These are phyloP conservation scores for Xestia ashworthii DNA, from an alignment of 2,888 invertebrate genomes.

Conservation along the genomic window DNA sequence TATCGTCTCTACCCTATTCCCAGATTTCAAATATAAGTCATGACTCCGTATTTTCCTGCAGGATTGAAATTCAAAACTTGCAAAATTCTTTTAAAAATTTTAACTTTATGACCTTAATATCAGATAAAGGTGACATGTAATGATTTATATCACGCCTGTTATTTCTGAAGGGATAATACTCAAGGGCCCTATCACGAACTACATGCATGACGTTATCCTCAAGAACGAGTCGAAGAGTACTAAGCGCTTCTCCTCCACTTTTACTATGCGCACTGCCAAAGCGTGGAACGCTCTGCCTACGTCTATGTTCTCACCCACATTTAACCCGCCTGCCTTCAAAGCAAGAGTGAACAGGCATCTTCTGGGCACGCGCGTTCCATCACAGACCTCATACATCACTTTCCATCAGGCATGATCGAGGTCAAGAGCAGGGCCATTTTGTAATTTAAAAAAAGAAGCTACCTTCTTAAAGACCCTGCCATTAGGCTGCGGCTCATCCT, in stretches of 20 bases:
- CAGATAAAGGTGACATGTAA: neutral
- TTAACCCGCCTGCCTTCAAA: too few relatives aligned
- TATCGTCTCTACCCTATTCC: too few relatives aligned
- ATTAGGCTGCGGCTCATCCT: conserved; percentile 98
- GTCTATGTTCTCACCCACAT: too few relatives aligned
- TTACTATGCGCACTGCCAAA: too few relatives aligned
- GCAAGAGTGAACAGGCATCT: too few relatives aligned
- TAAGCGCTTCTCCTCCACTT: too few relatives aligned
- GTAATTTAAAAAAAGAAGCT: conserved; percentile 3
- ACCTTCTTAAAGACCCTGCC: conserved; percentile 99
- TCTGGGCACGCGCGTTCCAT: too few relatives aligned
- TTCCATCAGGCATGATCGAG: too few relatives aligned
- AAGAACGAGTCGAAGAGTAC: too few relatives aligned
- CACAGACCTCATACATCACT: too few relatives aligned
- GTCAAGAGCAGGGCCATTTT: too few relatives aligned
- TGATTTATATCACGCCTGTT: neutral
- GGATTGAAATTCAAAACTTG: neutral
- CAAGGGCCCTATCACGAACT: neutral
- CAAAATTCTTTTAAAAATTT: neutral
- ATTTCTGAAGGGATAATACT: neutral
- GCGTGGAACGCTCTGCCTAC: too few relatives aligned
- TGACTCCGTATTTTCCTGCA: neutral
- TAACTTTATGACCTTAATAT: neutral
- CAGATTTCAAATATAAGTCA: neutral
- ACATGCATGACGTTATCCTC: neutral